A percentile compares a stretch with the other conserved stretches of the same genome.
These are phyloP conservation scores for Agonum fuliginosum DNA, from an alignment of 2,888 invertebrate genomes.

Conservation along the genomic window DNA sequence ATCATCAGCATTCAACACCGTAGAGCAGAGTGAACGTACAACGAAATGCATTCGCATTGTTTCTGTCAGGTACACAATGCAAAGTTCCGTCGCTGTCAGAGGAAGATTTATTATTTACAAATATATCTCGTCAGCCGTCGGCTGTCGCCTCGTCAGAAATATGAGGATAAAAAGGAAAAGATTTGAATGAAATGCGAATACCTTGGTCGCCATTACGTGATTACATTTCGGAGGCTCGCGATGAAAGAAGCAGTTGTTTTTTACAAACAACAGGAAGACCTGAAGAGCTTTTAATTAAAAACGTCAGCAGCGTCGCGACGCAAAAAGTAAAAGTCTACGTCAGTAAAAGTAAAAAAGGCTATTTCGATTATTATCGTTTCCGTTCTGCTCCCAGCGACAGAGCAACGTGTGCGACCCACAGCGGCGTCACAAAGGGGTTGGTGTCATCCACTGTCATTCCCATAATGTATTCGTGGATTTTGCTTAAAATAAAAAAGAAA, in stretches of 20 bases:
- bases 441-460: too few relatives aligned
- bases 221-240: slow-evolving; percentile 47
- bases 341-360: slow-evolving; percentile 45
- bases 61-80: slow-evolving; percentile 6
- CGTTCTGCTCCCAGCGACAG: slow-evolving; percentile 24
- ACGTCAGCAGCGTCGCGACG: slow-evolving; percentile 46
- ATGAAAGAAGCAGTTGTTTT: slow-evolving; percentile 57
- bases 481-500: too few relatives aligned
- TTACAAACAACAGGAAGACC: slow-evolving; percentile 52
- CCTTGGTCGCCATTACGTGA: slow-evolving; percentile 55
- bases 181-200: slow-evolving; percentile 41
- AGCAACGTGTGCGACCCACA: too few relatives aligned
- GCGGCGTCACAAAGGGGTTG: too few relatives aligned
- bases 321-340: slow-evolving; percentile 51
- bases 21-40: too few relatives aligned
- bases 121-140: slow-evolving; percentile 19
- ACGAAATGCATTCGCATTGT: slow-evolving; percentile 24
- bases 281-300: slow-evolving; percentile 59
- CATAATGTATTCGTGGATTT: too few relatives aligned
- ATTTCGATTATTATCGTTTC: slow-evolving; percentile 55
- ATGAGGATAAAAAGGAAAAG: slow-evolving; percentile 25
- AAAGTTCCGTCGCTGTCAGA: slow-evolving; percentile 9
- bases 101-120: slow-evolving; percentile 41
- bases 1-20: too few relatives aligned
- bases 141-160: slow-evolving; percentile 27